phyloP scores from a whole-genome alignment of 2,888 invertebrate genomes.

The Acronicta aceris region DNA sequence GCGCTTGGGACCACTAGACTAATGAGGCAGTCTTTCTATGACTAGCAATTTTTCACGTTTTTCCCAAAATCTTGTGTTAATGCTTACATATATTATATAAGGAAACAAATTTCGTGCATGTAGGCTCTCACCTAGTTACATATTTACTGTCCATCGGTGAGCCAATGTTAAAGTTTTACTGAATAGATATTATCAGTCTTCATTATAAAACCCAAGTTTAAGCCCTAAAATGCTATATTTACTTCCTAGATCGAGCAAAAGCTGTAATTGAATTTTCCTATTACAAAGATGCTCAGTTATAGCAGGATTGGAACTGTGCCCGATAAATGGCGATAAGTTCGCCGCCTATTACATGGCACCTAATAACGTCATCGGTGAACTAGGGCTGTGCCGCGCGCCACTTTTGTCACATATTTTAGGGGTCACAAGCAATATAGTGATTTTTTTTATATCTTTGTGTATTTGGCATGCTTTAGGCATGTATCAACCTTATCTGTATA shows the following conservation, averaged over 20 bases:
- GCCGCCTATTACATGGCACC: slow-evolving; percentile 50
- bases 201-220: neutral
- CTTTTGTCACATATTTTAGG: slow-evolving; percentile 39
- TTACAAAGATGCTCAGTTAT: slow-evolving; percentile 48
- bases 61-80: too few species aligned
- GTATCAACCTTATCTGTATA: too few species aligned
- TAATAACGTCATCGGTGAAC: slow-evolving; percentile 52
- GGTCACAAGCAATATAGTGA: slow-evolving; percentile 33
- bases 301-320: slow-evolving; percentile 55
- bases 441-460: slow-evolving; percentile 12
- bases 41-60: too few species aligned
- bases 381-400: slow-evolving; percentile 40
- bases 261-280: slow-evolving; percentile 48
- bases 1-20: too few species aligned
- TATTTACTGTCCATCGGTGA: too few species aligned
- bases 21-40: too few species aligned
- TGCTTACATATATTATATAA: too few species aligned
- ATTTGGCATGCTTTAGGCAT: too few species aligned
- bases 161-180: too few species aligned
- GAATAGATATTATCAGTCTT: too few species aligned
- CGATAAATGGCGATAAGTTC: slow-evolving; percentile 51
- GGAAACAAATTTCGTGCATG: too few species aligned
- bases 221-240: slow-evolving; percentile 21
- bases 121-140: too few species aligned
- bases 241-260: slow-evolving; percentile 32